These are phyloP conservation scores for Puma concolor DNA, from an alignment of 2,113 vertebrate genomes.

Conservation along the genomic window DNA sequence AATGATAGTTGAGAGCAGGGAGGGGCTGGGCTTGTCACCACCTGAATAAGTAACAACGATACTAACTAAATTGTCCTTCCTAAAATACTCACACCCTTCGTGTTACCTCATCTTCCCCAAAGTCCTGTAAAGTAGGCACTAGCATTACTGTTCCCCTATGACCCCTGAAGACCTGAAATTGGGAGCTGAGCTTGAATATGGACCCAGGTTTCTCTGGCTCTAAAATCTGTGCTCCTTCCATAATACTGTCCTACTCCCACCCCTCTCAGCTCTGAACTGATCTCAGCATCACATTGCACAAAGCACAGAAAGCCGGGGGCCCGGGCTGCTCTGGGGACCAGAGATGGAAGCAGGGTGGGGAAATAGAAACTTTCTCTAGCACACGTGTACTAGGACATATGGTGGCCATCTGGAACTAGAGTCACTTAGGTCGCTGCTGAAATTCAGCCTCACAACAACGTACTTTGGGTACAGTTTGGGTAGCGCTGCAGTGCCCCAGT, in stretches of 20 bases:
- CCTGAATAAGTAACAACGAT: background rate
- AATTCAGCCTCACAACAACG: constrained; percentile 42
- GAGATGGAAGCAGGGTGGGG: background rate
- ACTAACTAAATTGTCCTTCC: constrained; percentile 21
- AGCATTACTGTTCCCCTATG: background rate
- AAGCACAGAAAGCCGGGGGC: background rate
- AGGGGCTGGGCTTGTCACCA: background rate
- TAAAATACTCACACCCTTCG: background rate
- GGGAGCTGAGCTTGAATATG: background rate
- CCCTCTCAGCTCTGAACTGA: background rate
- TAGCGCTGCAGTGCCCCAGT: background rate
- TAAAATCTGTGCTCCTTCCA: background rate
- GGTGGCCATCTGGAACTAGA: constrained; percentile 60
- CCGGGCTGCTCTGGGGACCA: background rate
- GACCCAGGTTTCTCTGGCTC: background rate
- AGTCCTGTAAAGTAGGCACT: background rate
- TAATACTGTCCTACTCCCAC: background rate
- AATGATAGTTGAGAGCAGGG: background rate
- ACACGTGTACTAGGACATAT: constrained; percentile 12
- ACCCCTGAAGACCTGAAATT: background rate
- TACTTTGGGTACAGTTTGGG: background rate
- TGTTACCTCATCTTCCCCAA: background rate
- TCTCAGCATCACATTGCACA: constrained; percentile 17
- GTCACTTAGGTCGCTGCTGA: constrained; percentile 42
- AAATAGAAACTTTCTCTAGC: constrained; percentile 19